These are phyloP conservation scores for Beroe forskalii DNA, from an alignment of 37 sponge, comb jelly and placozoan genomes.

Conservation along the genomic window DNA sequence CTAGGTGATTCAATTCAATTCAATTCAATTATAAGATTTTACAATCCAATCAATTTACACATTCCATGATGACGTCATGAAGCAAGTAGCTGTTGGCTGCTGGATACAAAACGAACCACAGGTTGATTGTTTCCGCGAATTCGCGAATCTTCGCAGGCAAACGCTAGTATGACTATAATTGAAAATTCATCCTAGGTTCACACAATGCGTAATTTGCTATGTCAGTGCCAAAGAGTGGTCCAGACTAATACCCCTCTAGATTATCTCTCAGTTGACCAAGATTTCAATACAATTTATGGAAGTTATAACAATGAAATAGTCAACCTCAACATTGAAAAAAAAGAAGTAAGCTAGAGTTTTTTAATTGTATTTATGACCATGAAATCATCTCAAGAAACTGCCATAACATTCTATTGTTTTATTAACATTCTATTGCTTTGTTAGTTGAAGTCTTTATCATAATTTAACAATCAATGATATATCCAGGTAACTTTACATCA, in stretches of 20 bases:
- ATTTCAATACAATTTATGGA: constrained; percentile 21
- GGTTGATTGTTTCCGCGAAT: too few species aligned
- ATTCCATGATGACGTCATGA: background rate
- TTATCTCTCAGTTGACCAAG: constrained; percentile 27
- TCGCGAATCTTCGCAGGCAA: too few species aligned
- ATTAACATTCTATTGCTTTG: too few species aligned
- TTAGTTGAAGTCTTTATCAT: background rate
- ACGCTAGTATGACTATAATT: too few species aligned
- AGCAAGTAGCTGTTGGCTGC: too few species aligned
- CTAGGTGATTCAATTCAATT: too few species aligned
- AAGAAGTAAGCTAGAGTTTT: background rate
- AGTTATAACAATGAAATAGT: constrained; percentile 4
- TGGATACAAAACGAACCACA: too few species aligned
- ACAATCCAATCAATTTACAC: background rate
- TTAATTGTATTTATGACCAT: background rate
- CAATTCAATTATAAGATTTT: too few species aligned
- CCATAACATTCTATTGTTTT: background rate
- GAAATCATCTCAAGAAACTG: too few species aligned
- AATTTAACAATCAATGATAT: background rate
- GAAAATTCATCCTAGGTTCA: too few species aligned
- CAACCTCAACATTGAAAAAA: background rate
- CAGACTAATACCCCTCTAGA: background rate
- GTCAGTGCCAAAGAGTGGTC: constrained; percentile 54
- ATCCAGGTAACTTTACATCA: background rate
- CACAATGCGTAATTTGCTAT: constrained; percentile 20